Conservation (phyloP, 2,888 invertebrate species). For the Tetanocera ferruginea region DNA sequence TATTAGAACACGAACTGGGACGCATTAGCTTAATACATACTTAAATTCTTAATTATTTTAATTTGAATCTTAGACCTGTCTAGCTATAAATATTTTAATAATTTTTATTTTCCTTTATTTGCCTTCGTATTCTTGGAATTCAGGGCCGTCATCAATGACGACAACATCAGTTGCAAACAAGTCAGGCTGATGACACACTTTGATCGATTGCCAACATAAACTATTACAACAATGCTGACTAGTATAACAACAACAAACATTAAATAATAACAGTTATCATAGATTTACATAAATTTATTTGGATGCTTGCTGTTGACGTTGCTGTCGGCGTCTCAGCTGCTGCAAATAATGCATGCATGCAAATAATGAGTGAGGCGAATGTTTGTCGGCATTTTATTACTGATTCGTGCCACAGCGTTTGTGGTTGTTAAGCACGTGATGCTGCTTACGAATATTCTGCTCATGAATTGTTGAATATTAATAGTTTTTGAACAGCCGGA, state of each 20-base stretch:
- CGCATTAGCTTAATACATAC: too few relatives aligned
- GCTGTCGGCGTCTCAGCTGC: background rate
- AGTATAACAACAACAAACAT: background rate
- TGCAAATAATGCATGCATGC: slow-evolving; percentile 13
- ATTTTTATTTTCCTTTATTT: too few relatives aligned
- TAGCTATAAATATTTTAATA: too few relatives aligned
- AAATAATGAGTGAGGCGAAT: slow-evolving; percentile 33
- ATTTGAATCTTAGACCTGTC: too few relatives aligned
- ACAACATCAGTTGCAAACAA: slow-evolving; percentile 8
- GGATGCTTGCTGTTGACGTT: background rate
- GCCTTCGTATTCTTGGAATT: background rate
- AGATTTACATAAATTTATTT: background rate
- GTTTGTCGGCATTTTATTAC: background rate
- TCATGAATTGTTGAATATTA: too few relatives aligned
- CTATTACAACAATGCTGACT: background rate
- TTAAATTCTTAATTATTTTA: too few relatives aligned
- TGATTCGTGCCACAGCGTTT: background rate
- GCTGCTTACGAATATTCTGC: background rate
- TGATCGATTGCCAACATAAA: slow-evolving; percentile 5
- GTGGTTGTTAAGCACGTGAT: background rate
- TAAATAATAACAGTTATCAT: background rate
- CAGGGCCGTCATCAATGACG: background rate
- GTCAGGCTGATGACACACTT: slow-evolving; percentile 14
- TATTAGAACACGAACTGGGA: too few relatives aligned
- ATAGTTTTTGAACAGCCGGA: too few relatives aligned